A percentile compares a stretch with the other conserved stretches of the same genome.
Evolutionary conservation across 2,888 invertebrate genomes (phyloP).

Genomic region (Lepidonotus clava): DNA sequence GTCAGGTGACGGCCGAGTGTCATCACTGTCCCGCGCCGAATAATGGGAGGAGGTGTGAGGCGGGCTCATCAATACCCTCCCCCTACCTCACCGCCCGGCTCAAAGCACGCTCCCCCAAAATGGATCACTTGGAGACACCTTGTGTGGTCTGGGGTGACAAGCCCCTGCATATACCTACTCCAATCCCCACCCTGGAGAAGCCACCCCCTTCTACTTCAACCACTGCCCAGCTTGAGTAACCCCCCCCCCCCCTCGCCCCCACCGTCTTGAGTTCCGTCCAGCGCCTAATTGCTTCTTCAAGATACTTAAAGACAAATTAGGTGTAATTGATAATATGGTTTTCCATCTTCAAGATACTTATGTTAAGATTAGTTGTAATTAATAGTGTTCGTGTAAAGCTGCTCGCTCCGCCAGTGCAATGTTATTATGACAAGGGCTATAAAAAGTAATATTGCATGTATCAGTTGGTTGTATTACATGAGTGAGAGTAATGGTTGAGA

Average conservation of each 20-base stretch:
- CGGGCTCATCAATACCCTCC: conserved; percentile 37
- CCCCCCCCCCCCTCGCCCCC: not conserved
- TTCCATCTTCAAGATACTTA: no score
- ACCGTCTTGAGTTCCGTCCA: not conserved
- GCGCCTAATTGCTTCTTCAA: not conserved
- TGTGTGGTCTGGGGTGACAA: not conserved
- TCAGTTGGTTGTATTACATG: no score
- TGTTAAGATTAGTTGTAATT: no score
- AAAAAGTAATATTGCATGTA: no score
- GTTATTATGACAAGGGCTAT: no score
- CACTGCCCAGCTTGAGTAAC: not conserved
- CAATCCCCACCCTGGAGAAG: not conserved
- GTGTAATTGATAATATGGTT: not conserved
- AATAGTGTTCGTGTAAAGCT: no score
- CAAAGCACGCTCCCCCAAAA: conserved; percentile 1
- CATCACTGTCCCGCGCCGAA: conserved; percentile 45
- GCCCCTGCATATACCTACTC: not conserved
- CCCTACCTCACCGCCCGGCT: not conserved
- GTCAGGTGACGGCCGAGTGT: conserved; percentile 28
- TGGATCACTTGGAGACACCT: conserved; percentile 16
- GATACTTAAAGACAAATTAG: not conserved
- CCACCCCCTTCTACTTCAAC: not conserved
- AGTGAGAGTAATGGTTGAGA: no score
- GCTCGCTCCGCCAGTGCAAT: no score
- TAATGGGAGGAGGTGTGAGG: conserved; percentile 14